These are phyloP conservation scores for Scomber colias DNA, from an alignment of 2,113 vertebrate genomes.

Conservation along the genomic window DNA sequence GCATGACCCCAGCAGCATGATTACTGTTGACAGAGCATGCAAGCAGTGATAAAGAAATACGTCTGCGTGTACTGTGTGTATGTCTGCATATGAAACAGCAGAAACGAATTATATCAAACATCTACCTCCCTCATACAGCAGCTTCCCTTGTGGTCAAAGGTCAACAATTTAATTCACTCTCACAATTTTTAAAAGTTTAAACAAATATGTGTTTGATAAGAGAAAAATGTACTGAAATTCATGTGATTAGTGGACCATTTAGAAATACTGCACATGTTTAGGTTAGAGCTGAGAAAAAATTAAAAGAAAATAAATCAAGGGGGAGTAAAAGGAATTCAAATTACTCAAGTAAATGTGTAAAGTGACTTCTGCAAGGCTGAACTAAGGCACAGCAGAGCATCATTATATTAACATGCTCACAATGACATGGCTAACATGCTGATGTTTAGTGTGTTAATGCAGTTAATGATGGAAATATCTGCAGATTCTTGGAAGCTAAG, in stretches of 20 bases:
- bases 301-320: not conserved
- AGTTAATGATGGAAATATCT: too few relatives aligned
- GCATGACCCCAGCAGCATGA: slow-evolving; percentile 15
- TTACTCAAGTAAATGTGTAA: slow-evolving; percentile 1
- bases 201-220: slow-evolving; percentile 22
- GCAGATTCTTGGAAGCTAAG: too few relatives aligned
- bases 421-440: too few relatives aligned
- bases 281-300: slow-evolving; percentile 9
- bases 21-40: not conserved
- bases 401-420: too few relatives aligned
- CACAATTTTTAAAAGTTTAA: slow-evolving; percentile 44
- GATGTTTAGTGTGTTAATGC: too few relatives aligned
- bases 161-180: slow-evolving; percentile 25
- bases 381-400: too few relatives aligned
- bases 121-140: not conserved
- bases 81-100: not conserved
- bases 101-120: too few relatives aligned
- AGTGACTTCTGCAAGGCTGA: not conserved
- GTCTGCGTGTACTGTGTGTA: not conserved
- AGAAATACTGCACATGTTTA: slow-evolving; percentile 6
- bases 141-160: not conserved
- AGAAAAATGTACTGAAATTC: slow-evolving; percentile 9
- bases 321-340: not conserved
- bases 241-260: slow-evolving; percentile 17
- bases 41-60: slow-evolving; percentile 22